Conservation (phyloP, 2,888 invertebrate species). For the Hanleya hanleyi region DNA sequence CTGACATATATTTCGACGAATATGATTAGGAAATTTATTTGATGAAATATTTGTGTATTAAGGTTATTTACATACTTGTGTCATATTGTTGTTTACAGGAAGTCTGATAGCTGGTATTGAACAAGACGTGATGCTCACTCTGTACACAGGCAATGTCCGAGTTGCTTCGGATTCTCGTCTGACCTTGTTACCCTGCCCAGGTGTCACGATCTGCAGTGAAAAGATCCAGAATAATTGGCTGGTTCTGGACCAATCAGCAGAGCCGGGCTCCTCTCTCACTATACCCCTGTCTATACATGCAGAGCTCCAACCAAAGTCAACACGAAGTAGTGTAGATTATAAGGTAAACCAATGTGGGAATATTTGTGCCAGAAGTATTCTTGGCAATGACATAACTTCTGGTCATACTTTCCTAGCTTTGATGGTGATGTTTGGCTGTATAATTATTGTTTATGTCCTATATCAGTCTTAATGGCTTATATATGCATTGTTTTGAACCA, state of each 20-base stretch:
- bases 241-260: slow-evolving; percentile 18
- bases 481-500: too few species aligned
- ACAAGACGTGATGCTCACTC: slow-evolving; percentile 52
- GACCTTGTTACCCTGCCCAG: slow-evolving; percentile 38
- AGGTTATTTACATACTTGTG: too few species aligned
- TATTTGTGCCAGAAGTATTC: neutral
- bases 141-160: slow-evolving; percentile 57
- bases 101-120: slow-evolving; percentile 52
- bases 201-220: slow-evolving; percentile 32
- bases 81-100: slow-evolving; percentile 37
- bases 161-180: slow-evolving; percentile 73
- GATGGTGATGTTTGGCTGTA: too few species aligned
- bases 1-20: too few species aligned
- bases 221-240: slow-evolving; percentile 17
- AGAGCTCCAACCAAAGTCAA: neutral
- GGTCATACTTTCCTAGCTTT: too few species aligned
- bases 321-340: slow-evolving; percentile 5
- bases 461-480: too few species aligned
- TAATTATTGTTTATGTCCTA: too few species aligned
- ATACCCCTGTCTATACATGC: neutral
- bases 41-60: too few species aligned
- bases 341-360: slow-evolving; percentile 23
- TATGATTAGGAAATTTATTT: too few species aligned
- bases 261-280: neutral
- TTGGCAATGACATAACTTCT: too few species aligned